A percentile compares a stretch with the other conserved stretches of the same genome.
phyloP scores from a whole-genome alignment of 2,888 invertebrate species.

The Drosophila yooni region DNA sequence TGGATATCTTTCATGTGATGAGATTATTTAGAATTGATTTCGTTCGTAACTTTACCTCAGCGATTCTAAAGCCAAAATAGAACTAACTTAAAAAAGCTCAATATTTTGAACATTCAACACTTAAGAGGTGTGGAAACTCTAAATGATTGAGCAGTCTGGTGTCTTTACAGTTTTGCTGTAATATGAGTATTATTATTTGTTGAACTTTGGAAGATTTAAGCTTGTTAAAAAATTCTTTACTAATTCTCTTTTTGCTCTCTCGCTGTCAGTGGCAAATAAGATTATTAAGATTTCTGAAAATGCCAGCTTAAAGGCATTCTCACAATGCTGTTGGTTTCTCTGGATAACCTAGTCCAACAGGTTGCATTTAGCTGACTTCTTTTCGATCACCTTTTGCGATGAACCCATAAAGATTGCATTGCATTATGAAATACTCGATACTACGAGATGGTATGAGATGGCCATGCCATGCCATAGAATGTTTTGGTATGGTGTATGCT shows the following conservation, averaged over 20 bases:
- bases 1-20: neutral
- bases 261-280: neutral
- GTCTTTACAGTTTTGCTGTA: neutral
- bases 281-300: conserved; percentile 58
- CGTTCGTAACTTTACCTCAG: neutral
- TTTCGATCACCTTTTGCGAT: conserved; percentile 72
- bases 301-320: conserved; percentile 47
- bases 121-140: neutral
- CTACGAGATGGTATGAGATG: conserved; percentile 30
- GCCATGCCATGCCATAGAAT: conserved; percentile 7
- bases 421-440: conserved; percentile 75
- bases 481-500: conserved; percentile 1
- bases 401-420: conserved; percentile 79
- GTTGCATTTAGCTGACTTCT: conserved; percentile 66
- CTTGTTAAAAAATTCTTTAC: conserved; percentile 1
- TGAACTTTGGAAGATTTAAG: conserved; percentile 10
- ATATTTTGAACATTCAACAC: neutral
- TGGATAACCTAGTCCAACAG: conserved; percentile 58
- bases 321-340: conserved; percentile 67
- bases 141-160: neutral
- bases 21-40: neutral
- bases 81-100: neutral
- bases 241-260: neutral
- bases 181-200: conserved; percentile 21
- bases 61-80: neutral